These are phyloP conservation scores for Pseudobourletiella spinata DNA, from an alignment of 1,140 invertebrate species.

Conservation along the genomic window DNA sequence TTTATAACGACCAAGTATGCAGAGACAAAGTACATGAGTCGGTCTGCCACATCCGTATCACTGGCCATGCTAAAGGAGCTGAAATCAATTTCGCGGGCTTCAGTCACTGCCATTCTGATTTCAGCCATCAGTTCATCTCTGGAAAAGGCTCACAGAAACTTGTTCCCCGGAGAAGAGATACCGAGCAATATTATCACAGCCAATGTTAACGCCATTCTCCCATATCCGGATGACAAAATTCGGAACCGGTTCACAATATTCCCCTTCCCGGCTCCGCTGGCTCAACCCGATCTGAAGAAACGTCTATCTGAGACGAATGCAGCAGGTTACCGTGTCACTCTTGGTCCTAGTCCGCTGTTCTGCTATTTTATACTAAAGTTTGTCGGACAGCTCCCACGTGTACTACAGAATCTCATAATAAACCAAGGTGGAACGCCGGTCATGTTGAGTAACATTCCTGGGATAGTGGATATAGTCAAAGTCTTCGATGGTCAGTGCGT, in stretches of 20 bases:
- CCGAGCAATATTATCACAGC: slow-evolving; percentile 7
- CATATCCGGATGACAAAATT: slow-evolving; percentile 17
- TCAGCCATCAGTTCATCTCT: slow-evolving; percentile 10
- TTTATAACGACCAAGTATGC: slow-evolving; percentile 10
- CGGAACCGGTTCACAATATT: slow-evolving; percentile 24
- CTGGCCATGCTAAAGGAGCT: slow-evolving; percentile 15
- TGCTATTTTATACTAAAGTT: slow-evolving; percentile 16
- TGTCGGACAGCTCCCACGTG: slow-evolving; percentile 16
- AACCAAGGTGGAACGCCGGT: slow-evolving; percentile 16
- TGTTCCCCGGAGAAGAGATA: slow-evolving; percentile 4
- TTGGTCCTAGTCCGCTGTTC: slow-evolving; percentile 20
- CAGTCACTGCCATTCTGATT: slow-evolving; percentile 19
- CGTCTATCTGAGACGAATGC: slow-evolving; percentile 9
- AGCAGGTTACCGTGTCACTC: not conserved
- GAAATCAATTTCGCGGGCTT: not conserved
- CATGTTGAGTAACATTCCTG: slow-evolving; percentile 27
- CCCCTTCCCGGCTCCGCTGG: slow-evolving; percentile 7
- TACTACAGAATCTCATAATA: slow-evolving; percentile 15
- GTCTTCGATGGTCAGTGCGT: slow-evolving; percentile 15
- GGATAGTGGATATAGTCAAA: slow-evolving; percentile 13
- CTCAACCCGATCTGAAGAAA: not conserved
- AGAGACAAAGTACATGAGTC: slow-evolving; percentile 10
- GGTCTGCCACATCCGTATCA: slow-evolving; percentile 4
- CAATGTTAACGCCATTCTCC: slow-evolving; percentile 22
- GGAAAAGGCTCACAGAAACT: slow-evolving; percentile 13